Evolutionary conservation across 1,140 invertebrate species (phyloP).

Genomic region (Danaus plexippus): DNA sequence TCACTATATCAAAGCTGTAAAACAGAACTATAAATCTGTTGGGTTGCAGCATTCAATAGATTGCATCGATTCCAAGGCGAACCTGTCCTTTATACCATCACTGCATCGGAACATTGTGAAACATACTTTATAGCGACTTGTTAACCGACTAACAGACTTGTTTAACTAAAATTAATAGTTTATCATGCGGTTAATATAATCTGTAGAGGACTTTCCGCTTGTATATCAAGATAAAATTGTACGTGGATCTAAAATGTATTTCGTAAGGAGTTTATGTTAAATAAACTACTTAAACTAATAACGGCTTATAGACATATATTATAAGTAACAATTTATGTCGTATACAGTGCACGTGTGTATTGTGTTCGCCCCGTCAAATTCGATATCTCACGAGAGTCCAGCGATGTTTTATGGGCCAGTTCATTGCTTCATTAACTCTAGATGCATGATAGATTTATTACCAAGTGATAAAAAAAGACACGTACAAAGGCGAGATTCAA

Average conservation of each 20-base stretch:
- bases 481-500: too few species aligned
- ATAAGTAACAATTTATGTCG: slow-evolving; percentile 6
- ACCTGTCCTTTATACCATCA: slow-evolving; percentile 36
- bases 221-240: too few species aligned
- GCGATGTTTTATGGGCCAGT: slow-evolving; percentile 23
- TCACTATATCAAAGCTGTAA: slow-evolving; percentile 9
- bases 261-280: too few species aligned
- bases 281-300: too few species aligned
- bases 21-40: slow-evolving; percentile 29
- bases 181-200: slow-evolving; percentile 7
- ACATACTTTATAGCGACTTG: slow-evolving; percentile 19
- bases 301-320: background rate
- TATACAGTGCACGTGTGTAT: background rate
- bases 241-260: too few species aligned
- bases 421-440: slow-evolving; percentile 23
- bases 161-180: slow-evolving; percentile 14
- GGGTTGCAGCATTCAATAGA: slow-evolving; percentile 30
- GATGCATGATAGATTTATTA: slow-evolving; percentile 4
- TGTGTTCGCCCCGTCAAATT: background rate
- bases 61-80: slow-evolving; percentile 33
- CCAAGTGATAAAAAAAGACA: slow-evolving; percentile 1
- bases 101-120: slow-evolving; percentile 26
- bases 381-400: slow-evolving; percentile 15
- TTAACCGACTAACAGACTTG: slow-evolving; percentile 13
- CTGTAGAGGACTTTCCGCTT: too few species aligned